Base-by-base conservation (phyloP, 2,888 invertebrate genomes). In the Rhaphigaster nebulosa region DNA sequence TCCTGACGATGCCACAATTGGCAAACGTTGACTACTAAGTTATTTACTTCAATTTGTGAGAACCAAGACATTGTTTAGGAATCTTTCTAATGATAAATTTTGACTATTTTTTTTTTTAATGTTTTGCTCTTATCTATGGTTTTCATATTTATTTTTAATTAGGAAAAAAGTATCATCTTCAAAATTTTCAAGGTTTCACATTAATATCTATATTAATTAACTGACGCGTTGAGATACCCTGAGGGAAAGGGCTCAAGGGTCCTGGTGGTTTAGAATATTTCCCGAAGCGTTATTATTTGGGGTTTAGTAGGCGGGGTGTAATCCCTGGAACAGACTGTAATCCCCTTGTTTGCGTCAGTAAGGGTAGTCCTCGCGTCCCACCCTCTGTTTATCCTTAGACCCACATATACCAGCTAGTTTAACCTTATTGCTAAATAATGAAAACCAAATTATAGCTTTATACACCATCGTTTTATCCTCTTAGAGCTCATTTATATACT, bases 281-380 rank as follows among this genome's bases (percentile, higher is more conserved):
- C 84, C 84, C 84, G 84, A 84, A 84, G 84, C 84, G 84, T 84
- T 84, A 84, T 84, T 84, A 84, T 84, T 84, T 84, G 84, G 84
- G 84, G 84, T 84, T 84, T 84, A 84, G 84, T 50, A 45, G 84
- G 84, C 23, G 84, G 84, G 84, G 45, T 84, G 84, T 84, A 84
- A 84, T 84, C 84, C 84, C 84, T 41, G 45, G 84, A 84, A 50
- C 84, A 45, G 84, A 41, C 45, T 84, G 84, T 84, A 84, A 84
- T 84, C 84, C 84, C 45, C 84, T 84, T 84, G 84, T 84, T 84
- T 84, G 45, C 84, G 70, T 76, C 84, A 84, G 84, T 84, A 18
- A n/a, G 84, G 84, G 45, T 84, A 84, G 45, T n/a, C 45, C 15
- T 45, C 80, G 38, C 41, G 38, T 26, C 23, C 80, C 80, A 1